Conservation (phyloP, 2,113 vertebrate genomes). For the Colius striatus region DNA sequence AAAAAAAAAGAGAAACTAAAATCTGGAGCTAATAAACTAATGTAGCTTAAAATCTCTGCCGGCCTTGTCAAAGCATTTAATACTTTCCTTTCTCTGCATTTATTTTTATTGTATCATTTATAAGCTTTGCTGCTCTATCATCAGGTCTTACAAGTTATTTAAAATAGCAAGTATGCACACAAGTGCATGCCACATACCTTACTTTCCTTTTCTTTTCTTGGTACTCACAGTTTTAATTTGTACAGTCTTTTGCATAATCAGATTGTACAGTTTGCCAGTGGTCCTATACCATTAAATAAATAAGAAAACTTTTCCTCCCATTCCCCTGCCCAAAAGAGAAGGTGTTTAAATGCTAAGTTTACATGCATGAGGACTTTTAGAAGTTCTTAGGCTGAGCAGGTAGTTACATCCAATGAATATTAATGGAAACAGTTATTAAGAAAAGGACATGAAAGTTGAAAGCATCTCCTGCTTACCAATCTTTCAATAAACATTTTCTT, state of each 20-base stretch:
- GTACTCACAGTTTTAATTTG: neutral
- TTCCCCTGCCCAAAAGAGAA: neutral
- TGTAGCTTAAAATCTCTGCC: constrained; percentile 26
- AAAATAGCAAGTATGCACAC: neutral
- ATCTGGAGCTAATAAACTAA: constrained; percentile 47
- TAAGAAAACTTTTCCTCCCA: neutral
- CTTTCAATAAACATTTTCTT: neutral
- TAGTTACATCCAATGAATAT: neutral
- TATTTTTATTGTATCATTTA: neutral
- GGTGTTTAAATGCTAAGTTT: neutral
- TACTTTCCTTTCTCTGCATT: constrained; percentile 38
- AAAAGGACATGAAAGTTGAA: neutral
- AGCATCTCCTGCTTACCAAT: neutral
- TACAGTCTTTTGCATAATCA: neutral
- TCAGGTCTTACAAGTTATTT: neutral
- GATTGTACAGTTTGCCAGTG: neutral
- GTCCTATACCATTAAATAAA: neutral
- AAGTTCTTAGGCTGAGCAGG: neutral
- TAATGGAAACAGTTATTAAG: neutral
- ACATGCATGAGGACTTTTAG: neutral
- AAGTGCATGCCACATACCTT: neutral
- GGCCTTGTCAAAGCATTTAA: constrained; percentile 21
- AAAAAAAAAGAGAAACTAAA: neutral
- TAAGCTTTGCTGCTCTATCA: neutral
- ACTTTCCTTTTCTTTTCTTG: neutral